Base-by-base conservation (phyloP, 2,113 vertebrate genomes). In the Notechis scutatus region DNA sequence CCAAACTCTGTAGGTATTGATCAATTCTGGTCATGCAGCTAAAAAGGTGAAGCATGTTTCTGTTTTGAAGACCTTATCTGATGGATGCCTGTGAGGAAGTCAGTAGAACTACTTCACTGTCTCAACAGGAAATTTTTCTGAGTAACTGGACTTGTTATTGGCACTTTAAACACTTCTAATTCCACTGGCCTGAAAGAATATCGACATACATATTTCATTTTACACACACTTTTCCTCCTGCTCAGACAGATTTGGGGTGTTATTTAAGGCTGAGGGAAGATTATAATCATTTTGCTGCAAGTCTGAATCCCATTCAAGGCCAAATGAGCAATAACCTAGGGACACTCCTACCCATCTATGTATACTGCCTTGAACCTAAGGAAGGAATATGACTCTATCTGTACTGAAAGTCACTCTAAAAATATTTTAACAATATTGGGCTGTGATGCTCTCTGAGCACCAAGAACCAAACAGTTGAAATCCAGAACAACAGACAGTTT, bases 121-220 rank as follows among this genome's bases (percentile, higher is more conserved):
- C 9, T 88, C 29, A 45, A 45, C 24, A 34, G 56, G 26, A 20
- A 50, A 55, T 81, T 14, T 50, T 50, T 47, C 21, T 39, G 29
- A 45, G 87, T 26, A 39, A 29, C 12, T 50, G 12, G 21, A 52
- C 3, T 52, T 12, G 45, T 59, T 11, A 29, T 85, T 59, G 24
- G 24, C 29, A 69, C 52, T 50, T 93, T 39, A 56, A 94, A 87
- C 9, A 54, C 0, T 21, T 5, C 24, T 45, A 93, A 47, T 93
- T 96, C 91, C 55, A 52, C 85, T 91, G 61, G 34, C 45, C 24
- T 74, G 59, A 91, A 90, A 93, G 21, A 45, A 91, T 93, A 90
- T 93, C 85, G 96, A 93, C 93, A 59, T 21, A 39, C 0, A 91
- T 86, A 93, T 92, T 93, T 93, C 12, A 87, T 91, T 92, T 92